Evolutionary conservation across 2,113 vertebrate species (phyloP).

Genomic region (Eudorcas thomsonii): DNA sequence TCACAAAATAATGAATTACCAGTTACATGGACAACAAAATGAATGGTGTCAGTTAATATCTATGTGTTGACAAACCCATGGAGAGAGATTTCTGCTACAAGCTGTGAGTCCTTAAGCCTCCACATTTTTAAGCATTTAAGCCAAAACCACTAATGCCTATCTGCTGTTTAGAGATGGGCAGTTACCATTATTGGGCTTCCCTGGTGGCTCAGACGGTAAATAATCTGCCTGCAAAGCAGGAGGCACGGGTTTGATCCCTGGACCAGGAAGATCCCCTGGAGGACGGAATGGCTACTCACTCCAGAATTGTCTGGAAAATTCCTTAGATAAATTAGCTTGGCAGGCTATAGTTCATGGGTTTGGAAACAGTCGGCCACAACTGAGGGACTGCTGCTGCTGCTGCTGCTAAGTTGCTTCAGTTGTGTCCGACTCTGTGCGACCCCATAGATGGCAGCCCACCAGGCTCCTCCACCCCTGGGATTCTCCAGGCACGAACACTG

Average conservation of each 20-base stretch:
- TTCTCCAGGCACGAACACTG: too few species aligned
- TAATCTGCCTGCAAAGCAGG: background rate
- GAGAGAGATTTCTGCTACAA: background rate
- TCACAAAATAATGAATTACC: background rate
- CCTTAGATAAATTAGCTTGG: background rate
- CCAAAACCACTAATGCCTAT: background rate
- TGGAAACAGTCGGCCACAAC: background rate
- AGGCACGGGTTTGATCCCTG: background rate
- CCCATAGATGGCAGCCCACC: too few species aligned
- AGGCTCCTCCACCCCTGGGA: too few species aligned
- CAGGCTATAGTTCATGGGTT: background rate
- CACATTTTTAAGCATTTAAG: background rate
- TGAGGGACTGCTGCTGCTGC: background rate
- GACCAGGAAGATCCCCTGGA: background rate
- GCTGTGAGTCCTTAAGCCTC: background rate
- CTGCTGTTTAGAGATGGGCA: background rate
- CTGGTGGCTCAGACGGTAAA: background rate
- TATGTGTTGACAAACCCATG: background rate
- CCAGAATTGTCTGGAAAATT: background rate
- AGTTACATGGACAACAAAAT: background rate
- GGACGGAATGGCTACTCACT: background rate
- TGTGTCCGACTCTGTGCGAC: fast-evolving
- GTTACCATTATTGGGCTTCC: background rate
- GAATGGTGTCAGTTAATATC: background rate
- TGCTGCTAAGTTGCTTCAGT: too few species aligned